A percentile compares a stretch with the other conserved stretches of the same genome.
Evolutionary conservation across 2,113 vertebrate genomes (phyloP).

Genomic region (Lepus europaeus): DNA sequence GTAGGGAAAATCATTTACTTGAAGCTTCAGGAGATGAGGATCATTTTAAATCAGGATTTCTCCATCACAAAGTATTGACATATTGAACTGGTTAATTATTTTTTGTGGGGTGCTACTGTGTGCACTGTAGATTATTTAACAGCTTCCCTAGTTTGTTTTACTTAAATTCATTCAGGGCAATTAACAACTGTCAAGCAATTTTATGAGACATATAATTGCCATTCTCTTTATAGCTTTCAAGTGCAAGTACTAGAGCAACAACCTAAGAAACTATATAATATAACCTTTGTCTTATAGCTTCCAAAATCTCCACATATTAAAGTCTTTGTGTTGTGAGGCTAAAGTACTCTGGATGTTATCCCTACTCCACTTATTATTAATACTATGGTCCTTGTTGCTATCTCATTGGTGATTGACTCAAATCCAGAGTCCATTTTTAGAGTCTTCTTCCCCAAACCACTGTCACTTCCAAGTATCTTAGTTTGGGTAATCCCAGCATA

Average conservation of each 20-base stretch:
- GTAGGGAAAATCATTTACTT: neutral
- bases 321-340: neutral
- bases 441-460: neutral
- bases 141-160: neutral
- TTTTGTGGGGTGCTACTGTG: neutral
- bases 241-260: neutral
- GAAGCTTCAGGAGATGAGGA: neutral
- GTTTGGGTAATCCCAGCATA: neutral
- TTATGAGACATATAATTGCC: neutral
- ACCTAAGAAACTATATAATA: neutral
- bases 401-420: neutral
- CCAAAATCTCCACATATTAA: neutral
- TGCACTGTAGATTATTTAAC: neutral
- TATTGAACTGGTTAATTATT: neutral
- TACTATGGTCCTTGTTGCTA: neutral
- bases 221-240: conserved; percentile 9
- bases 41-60: neutral
- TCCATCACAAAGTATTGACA: neutral
- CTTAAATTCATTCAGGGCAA: neutral
- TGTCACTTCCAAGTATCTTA: conserved; percentile 15
- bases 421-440: neutral
- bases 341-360: neutral
- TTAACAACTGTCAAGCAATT: neutral
- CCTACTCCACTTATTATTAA: neutral
- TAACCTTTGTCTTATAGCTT: neutral